Evolutionary conservation across 2,113 vertebrate species (phyloP), one percentile per base, ranked within the genome.

Genomic region (Miniopterus natalensis): DNA sequence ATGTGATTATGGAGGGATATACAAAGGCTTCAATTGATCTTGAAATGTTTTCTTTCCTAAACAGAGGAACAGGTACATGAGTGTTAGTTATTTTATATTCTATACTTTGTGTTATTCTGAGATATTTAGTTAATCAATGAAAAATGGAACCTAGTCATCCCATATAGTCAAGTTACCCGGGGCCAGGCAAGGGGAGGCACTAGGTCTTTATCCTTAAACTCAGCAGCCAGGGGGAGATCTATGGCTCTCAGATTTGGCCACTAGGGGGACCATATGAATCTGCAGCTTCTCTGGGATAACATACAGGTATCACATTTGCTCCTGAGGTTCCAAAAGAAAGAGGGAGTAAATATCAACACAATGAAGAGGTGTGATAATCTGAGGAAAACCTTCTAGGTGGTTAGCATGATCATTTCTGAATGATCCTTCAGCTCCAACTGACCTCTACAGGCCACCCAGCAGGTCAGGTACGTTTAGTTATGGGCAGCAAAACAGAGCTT

Each of bases 21-120:
- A n/a, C 3, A 21, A 87, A 61, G 47, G 12, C n/a, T 40, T 90
- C 84, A 78, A 0, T 0, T 86, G 53, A 77, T 55, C 59, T 90
- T 65, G 53, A 53, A 90, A 73, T 74, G 31, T 77, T 68, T 94
- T 61, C 57, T 68, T 86, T 89, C 74, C 74, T 84, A 59, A 88
- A 51, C 21, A 14, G 27, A 83, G n/a, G 47, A 78, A 45, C 42
- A 86, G 31, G 45, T 66, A 47, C 5, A 31, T 45, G 17, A 80
- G 5, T 42, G 40, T 53, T 88, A 31, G 23, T 84, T 92, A 80
- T 36, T 74, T 49, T 36, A 47, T 71, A 65, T n/a, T 49, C 71
- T 92, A 12, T 59, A 27, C 36, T 70, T 90, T 29, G 27, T 21
- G 25, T 65, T 79, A 75, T 89, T 77, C 20, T 31, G 23, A 73